Percentiles rank a stretch among this genome's conserved stretches.
These are phyloP conservation scores for Apocheima hispidaria DNA, from an alignment of 2,888 invertebrate species.

Conservation along the genomic window DNA sequence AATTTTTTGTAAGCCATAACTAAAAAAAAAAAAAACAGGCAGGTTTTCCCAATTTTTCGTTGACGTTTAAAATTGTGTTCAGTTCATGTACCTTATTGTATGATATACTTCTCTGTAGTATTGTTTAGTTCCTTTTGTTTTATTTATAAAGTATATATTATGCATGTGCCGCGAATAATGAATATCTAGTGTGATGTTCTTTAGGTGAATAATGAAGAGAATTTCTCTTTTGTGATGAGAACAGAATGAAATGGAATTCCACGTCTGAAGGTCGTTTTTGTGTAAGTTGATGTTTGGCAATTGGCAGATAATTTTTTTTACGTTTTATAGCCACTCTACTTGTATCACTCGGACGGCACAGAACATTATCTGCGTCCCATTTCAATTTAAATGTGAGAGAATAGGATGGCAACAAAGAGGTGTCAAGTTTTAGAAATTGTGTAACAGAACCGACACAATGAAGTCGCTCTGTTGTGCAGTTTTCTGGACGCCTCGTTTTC, in stretches of 20 bases:
- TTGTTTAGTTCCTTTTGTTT: slow-evolving; percentile 57
- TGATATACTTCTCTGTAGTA: slow-evolving; percentile 57
- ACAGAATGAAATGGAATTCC: slow-evolving; percentile 18
- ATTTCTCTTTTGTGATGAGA: slow-evolving; percentile 29
- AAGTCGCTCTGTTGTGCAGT: no score
- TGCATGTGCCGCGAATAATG: slow-evolving; percentile 47
- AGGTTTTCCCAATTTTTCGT: slow-evolving; percentile 70
- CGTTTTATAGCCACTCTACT: neutral
- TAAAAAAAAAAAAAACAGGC: slow-evolving; percentile 53
- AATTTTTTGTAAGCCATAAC: slow-evolving; percentile 71
- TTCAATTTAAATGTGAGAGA: no score
- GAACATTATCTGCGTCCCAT: no score
- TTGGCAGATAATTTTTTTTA: neutral
- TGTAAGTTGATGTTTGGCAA: slow-evolving; percentile 23
- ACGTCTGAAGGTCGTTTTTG: slow-evolving; percentile 43
- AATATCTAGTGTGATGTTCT: slow-evolving; percentile 36
- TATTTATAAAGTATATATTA: slow-evolving; percentile 48
- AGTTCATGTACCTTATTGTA: slow-evolving; percentile 65
- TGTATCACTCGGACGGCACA: no score
- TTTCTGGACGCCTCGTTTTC: no score
- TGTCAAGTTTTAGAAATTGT: no score
- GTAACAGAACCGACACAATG: no score
- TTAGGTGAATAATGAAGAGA: slow-evolving; percentile 32
- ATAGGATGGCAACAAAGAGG: no score
- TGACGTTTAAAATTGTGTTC: slow-evolving; percentile 61